Evolutionary conservation across 2,888 invertebrate species (phyloP).

Genomic region (Coelogynopora nodosa): DNA sequence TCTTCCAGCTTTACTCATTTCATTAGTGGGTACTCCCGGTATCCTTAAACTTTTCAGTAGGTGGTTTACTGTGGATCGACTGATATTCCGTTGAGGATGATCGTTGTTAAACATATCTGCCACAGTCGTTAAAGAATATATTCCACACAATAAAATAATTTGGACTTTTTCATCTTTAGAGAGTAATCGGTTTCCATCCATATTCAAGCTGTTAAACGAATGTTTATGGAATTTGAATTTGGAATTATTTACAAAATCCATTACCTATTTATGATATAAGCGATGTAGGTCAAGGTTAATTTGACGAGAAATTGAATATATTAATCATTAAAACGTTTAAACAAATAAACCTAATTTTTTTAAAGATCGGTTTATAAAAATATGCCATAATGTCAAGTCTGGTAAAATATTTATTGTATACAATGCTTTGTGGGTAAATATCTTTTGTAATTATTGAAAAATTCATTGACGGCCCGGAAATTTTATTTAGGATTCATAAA

Average conservation of each 20-base stretch:
- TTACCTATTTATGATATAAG: background rate
- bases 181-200: constrained; percentile 18
- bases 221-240: constrained; percentile 22
- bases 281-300: background rate
- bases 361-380: no score
- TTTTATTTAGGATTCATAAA: no score
- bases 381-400: no score
- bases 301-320: background rate
- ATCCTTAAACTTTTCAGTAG: background rate
- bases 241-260: background rate
- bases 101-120: constrained; percentile 14
- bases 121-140: constrained; percentile 11
- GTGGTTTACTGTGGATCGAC: background rate
- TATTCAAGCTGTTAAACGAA: constrained; percentile 29
- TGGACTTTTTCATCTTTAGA: constrained; percentile 25
- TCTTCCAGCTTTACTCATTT: background rate
- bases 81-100: background rate
- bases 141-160: constrained; percentile 29
- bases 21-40: background rate
- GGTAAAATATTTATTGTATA: no score
- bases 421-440: no score
- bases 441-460: no score
- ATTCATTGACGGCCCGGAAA: no score
- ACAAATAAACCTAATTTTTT: background rate
- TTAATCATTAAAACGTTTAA: background rate